Base-by-base conservation (phyloP, 2,113 vertebrate genomes). In the Labeo catla region DNA sequence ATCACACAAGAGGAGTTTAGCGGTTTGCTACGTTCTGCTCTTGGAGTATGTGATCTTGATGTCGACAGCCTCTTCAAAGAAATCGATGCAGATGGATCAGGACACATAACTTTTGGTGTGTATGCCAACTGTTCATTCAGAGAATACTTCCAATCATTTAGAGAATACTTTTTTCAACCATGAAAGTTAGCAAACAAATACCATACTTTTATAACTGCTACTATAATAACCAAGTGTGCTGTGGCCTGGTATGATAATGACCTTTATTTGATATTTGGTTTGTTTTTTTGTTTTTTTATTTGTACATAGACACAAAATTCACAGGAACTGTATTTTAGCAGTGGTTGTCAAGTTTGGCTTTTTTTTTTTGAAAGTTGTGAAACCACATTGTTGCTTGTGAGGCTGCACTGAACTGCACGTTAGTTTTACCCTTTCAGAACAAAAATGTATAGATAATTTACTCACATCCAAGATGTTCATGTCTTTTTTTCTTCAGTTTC, bases 51-150 rank as follows among this genome's bases (percentile, higher is more conserved):
- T 0, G 93, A 97, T 45, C 94, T 99, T 1, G 95, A 98, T 74
- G 94, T 98, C 91, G 93, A 94, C 73, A 83, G 94, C 36, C 97
- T 99, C 76, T 99, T 99, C 89, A 95, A 93, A 89, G 97, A 97
- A 89, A 98, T 99, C 59, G 96, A 98, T 83, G 91, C 94, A 0
- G 96, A 97, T 84, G 84, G 92, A 84, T 97, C 97, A 0, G 93
- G 94, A 61, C 95, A 93, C 83, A 93, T 99, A 77, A 97, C 97
- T 21, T 99, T 97, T n/a, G 94, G 98, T 99, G 88, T 96, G 96
- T 95, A 72, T 45, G 28, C 28, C 21, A 43, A 21, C 43, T 52
- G 11, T 3, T 72, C 8, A 5, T 72, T 43, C 68, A 72, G 36
- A 72, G 68, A 72, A 34, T 34, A 34, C 28, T 36, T 15, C 1